Conservation (phyloP, 2,113 vertebrate species). For the Cochlearius cochlearius region DNA sequence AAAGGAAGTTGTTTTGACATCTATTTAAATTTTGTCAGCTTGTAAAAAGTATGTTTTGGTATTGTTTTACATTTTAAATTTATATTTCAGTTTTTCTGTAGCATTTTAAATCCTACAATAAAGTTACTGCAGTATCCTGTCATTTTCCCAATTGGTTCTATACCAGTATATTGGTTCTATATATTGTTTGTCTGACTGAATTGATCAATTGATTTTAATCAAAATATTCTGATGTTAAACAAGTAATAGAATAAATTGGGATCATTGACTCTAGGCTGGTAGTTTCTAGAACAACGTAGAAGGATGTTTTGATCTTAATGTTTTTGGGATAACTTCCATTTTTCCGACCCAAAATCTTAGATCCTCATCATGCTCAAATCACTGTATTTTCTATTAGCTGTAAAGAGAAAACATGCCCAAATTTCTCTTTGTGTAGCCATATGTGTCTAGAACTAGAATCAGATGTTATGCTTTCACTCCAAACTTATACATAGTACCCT, state of each 20-base stretch:
- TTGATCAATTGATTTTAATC: neutral
- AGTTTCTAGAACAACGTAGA: neutral
- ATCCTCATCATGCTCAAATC: neutral
- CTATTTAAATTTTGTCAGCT: neutral
- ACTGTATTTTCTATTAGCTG: neutral
- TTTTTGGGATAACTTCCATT: neutral
- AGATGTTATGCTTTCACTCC: conserved; percentile 35
- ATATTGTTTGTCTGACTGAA: neutral
- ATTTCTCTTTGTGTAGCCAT: neutral
- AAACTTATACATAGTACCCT: neutral
- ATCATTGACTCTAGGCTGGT: neutral
- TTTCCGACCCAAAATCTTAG: neutral
- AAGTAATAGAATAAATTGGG: neutral
- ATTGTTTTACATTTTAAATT: neutral
- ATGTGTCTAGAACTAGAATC: conserved; percentile 23
- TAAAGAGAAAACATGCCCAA: neutral
- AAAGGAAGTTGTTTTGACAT: neutral
- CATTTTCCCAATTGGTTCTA: neutral
- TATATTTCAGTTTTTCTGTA: neutral
- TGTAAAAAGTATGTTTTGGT: neutral
- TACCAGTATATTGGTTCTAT: too few species aligned
- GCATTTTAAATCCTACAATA: neutral
- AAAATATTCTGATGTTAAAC: neutral
- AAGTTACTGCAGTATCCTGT: neutral
- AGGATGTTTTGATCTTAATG: neutral